Evolutionary conservation across 2,113 vertebrate genomes (phyloP).

Genomic region (Caloenas nicobarica): DNA sequence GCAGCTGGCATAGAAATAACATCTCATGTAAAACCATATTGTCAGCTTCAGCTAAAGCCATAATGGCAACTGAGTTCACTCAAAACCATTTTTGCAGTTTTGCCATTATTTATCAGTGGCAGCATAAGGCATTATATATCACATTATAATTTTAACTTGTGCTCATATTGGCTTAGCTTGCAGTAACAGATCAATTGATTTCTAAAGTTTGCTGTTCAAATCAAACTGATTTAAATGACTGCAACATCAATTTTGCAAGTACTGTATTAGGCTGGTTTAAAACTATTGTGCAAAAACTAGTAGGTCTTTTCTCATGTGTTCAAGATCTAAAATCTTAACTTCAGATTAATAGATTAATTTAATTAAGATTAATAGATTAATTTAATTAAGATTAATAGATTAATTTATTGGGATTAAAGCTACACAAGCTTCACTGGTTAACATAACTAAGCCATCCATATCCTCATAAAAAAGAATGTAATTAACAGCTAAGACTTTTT

Average conservation of each 20-base stretch:
- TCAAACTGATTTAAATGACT: neutral
- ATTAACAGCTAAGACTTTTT: neutral
- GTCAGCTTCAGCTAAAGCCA: neutral
- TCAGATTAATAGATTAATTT: neutral
- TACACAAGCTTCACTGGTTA: neutral
- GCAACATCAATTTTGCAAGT: neutral
- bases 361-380: neutral
- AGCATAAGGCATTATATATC: neutral
- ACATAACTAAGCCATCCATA: neutral
- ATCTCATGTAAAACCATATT: neutral
- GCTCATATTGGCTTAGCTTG: neutral
- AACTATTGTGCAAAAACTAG: neutral
- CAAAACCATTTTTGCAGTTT: neutral
- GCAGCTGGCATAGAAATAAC: neutral
- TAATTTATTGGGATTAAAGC: neutral
- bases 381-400: neutral
- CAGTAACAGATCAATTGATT: neutral
- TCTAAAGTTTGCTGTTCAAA: neutral
- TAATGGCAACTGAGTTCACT: accelerated
- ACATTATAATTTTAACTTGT: neutral
- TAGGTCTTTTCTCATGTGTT: neutral
- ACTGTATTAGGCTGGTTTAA: neutral
- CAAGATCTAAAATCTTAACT: neutral
- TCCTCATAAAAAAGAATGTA: neutral
- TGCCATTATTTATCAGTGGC: neutral